Evolutionary conservation across 2,888 invertebrate genomes (phyloP).

Genomic region (Oeneis ivallda): DNA sequence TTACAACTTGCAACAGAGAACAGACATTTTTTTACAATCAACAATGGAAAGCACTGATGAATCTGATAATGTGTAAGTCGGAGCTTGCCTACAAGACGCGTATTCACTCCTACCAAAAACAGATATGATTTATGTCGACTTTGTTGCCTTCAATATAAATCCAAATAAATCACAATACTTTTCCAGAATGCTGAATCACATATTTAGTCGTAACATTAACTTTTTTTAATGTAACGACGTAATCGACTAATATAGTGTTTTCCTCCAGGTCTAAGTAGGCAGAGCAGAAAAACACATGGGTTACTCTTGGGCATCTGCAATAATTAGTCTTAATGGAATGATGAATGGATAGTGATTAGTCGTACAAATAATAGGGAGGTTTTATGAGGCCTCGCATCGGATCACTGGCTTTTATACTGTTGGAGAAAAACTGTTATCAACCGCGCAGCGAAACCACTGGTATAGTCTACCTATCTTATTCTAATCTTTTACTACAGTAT

Average conservation of each 20-base stretch:
- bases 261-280: neutral
- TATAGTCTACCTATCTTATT: neutral
- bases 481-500: neutral
- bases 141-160: too few relatives aligned
- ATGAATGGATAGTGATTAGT: conserved; percentile 2
- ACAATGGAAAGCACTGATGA: too few relatives aligned
- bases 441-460: neutral
- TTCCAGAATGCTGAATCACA: too few relatives aligned
- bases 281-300: conserved; percentile 7
- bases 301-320: conserved; percentile 51
- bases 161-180: too few relatives aligned
- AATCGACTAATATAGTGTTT: too few relatives aligned
- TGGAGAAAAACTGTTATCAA: neutral
- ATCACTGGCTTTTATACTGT: neutral
- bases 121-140: too few relatives aligned
- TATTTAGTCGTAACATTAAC: neutral
- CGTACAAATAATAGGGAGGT: conserved; percentile 5
- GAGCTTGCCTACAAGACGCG: too few relatives aligned
- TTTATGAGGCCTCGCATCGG: neutral
- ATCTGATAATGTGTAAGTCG: too few relatives aligned
- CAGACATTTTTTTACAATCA: too few relatives aligned
- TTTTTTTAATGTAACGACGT: neutral
- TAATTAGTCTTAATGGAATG: conserved; percentile 11
- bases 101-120: too few relatives aligned
- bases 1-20: neutral